Conservation (phyloP, 2,888 invertebrate genomes). For the Quadriops clusia region DNA sequence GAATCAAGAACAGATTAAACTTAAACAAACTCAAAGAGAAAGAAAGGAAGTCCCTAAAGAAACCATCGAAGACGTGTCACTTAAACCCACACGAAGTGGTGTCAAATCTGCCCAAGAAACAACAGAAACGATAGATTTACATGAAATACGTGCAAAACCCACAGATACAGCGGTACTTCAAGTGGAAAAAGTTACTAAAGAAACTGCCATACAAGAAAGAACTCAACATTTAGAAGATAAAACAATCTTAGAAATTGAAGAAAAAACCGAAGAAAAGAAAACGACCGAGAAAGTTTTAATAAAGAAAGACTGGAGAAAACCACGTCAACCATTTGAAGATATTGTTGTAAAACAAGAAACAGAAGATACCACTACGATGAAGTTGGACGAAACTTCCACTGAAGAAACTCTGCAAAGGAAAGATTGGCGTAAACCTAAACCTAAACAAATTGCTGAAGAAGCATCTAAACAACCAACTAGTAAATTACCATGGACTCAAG, state of each 20-base stretch:
- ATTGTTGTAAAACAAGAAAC: slow-evolving; percentile 29
- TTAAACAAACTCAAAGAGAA: slow-evolving; percentile 37
- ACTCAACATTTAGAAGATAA: slow-evolving; percentile 25
- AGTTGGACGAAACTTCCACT: slow-evolving; percentile 22
- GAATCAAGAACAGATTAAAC: slow-evolving; percentile 51
- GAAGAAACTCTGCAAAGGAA: no score
- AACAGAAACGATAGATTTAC: slow-evolving; percentile 24
- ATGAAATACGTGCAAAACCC: not conserved
- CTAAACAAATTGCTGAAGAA: no score
- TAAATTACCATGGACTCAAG: slow-evolving; percentile 48
- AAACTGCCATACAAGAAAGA: no score
- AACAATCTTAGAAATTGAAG: slow-evolving; percentile 29
- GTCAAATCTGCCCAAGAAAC: no score
- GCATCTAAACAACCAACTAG: slow-evolving; percentile 32
- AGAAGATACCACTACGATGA: slow-evolving; percentile 11
- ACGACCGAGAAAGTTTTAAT: slow-evolving; percentile 25
- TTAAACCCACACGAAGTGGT: slow-evolving; percentile 17
- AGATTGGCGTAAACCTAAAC: slow-evolving; percentile 31
- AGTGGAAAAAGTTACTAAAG: not conserved
- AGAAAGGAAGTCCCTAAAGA: slow-evolving; percentile 24
- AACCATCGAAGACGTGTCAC: slow-evolving; percentile 23
- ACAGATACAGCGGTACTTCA: not conserved
- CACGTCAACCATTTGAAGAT: slow-evolving; percentile 18
- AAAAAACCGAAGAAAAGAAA: slow-evolving; percentile 26
- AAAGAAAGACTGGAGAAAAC: slow-evolving; percentile 25